These are phyloP conservation scores for Eulemur macaco DNA, from an alignment of 2,113 vertebrate species.

Conservation along the genomic window DNA sequence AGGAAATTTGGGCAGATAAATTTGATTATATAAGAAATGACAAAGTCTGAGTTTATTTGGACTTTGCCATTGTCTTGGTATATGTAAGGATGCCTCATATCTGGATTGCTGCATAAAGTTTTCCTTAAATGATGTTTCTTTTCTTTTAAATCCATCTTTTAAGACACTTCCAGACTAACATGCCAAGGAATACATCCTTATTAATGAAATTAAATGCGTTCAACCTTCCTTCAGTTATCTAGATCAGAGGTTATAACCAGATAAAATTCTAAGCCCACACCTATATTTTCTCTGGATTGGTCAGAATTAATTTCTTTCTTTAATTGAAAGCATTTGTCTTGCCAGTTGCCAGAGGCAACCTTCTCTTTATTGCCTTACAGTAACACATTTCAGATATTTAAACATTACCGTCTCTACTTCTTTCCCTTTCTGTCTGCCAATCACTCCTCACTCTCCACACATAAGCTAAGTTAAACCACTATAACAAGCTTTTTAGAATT, in stretches of 20 bases:
- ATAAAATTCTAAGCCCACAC: background rate
- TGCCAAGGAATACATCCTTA: background rate
- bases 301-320: background rate
- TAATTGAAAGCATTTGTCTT: background rate
- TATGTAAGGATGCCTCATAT: background rate
- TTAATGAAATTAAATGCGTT: background rate
- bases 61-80: background rate
- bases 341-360: background rate
- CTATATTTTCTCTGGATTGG: background rate
- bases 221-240: background rate
- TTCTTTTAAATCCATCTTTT: background rate
- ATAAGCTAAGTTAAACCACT: background rate
- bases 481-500: background rate
- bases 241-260: background rate
- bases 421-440: background rate
- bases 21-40: background rate
- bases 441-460: background rate
- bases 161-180: background rate
- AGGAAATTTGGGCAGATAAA: background rate
- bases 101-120: background rate
- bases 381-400: background rate
- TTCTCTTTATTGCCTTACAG: background rate
- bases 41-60: background rate
- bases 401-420: background rate
- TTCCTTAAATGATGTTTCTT: background rate